Conservation (phyloP, 2,888 invertebrate genomes). For the Fragum whitleyi region DNA sequence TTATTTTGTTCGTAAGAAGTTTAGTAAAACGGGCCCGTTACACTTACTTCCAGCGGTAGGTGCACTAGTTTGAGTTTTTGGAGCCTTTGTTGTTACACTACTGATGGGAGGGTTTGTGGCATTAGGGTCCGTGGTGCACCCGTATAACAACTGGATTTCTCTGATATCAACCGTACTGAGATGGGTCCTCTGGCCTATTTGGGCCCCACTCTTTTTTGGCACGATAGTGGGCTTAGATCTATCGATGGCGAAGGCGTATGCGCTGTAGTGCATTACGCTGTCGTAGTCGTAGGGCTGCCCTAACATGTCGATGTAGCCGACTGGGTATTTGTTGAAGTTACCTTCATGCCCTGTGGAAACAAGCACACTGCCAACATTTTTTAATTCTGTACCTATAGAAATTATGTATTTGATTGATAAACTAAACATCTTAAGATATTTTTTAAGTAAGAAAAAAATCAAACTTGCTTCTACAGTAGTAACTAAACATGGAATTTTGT, state of each 20-base stretch:
- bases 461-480: too few relatives aligned
- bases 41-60: slow-evolving; percentile 42
- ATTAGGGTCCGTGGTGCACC: slow-evolving; percentile 72
- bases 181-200: slow-evolving; percentile 87
- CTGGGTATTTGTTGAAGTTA: slow-evolving; percentile 72
- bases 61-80: slow-evolving; percentile 17
- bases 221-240: slow-evolving; percentile 86
- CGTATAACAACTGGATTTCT: slow-evolving; percentile 85
- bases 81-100: slow-evolving; percentile 51
- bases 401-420: too few relatives aligned
- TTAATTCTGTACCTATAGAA: too few relatives aligned
- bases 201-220: slow-evolving; percentile 85
- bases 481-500: too few relatives aligned
- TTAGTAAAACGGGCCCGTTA: too few relatives aligned
- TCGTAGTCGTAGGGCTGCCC: slow-evolving; percentile 90
- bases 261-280: slow-evolving; percentile 92
- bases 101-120: slow-evolving; percentile 17
- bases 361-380: too few relatives aligned
- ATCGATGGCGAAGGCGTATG: slow-evolving; percentile 86
- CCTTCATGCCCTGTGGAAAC: slow-evolving; percentile 64
- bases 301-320: slow-evolving; percentile 66
- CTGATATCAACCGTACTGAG: slow-evolving; percentile 84
- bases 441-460: too few relatives aligned
- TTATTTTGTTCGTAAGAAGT: too few relatives aligned
- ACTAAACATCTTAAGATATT: too few relatives aligned